Base-by-base conservation (phyloP, 2,888 invertebrate species). In the Siphlonurus alternatus region DNA sequence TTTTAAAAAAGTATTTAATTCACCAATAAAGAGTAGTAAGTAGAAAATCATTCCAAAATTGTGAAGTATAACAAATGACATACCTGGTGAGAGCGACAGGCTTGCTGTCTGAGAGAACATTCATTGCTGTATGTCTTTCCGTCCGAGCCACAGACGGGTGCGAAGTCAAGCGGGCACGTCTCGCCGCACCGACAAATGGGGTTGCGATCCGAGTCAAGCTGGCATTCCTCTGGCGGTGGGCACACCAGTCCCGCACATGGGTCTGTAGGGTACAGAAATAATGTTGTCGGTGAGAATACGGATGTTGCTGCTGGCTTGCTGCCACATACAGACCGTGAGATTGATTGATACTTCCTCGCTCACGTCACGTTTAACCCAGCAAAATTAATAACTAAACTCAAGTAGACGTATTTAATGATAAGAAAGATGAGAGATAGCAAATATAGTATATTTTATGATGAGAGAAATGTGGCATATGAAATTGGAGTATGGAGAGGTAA, bases 111-210 rank as follows among this genome's bases (percentile, higher is more conserved):
- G 68, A 93, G 79, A 66, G 85, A 83, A 72, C 93, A 94, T 72
- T 90, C 88, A 73, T 89, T 91, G 61, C 86, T 81, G 73, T 89
- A 90, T 65, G 89, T 89, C 74, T 83, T 84, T 68, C 86, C 88
- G 73, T 89, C 88, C 65, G 87, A 88, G 59, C 87, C 89, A 72
- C 89, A 89, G 63, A 89, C 82, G 7, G 88, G 83, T 59, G 84
- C 80, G 70, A 87, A 86, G 70, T 87, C 81, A 69, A 91, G 81
- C 63, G 88, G 86, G 71, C 89, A 88, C 63, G 73, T 80, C 69
- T 88, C 87, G 65, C 88, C 87, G 74, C 93, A 93, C 66, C 83
- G 82, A 74, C 93, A 93, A 56, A 82, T 81, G 0, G 93, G 89
- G 68, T 85, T 82, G 60, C 93, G 82, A 63, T 85, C 82, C 69